Evolutionary conservation across 37 sponge, comb jelly and placozoan species (phyloP), one percentile per base, ranked within the genome.

Genomic region (Corticium candelabrum): DNA sequence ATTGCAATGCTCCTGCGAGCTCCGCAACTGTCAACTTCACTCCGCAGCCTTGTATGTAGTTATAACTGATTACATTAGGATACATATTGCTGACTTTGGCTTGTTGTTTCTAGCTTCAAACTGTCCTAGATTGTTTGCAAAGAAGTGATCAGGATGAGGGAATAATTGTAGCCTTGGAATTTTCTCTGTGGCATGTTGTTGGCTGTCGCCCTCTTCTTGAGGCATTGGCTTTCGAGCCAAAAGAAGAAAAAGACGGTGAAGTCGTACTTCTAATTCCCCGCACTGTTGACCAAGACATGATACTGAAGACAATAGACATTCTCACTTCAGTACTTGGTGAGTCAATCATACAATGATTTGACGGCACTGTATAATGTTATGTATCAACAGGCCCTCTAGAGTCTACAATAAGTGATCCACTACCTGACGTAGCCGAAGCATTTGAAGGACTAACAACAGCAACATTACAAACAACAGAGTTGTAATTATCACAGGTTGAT

Each of bases 31-130:
- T 88, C 82, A 7, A 35, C 50, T 3, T 69, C 82, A 30, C 67
- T 91, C 3, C 57, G 85, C 3, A 36, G 41, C 5, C 62, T 81
- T 29, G 92, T 91, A 34, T 80, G 92, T 84, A 4, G 31, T 2
- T 78, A 3, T 37, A 7, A 1, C 37, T 1, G 36, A 27, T 74
- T 41, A 5, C 4, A 36, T 68, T 4, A 2, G n/a, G 74, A 78
- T 34, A 30, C 41, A 3, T 41, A 15, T 15, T 40, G 3, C 36
- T 21, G 62, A 11, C 21, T 50, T 50, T n/a, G n/a, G n/a, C n/a
- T n/a, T n/a, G n/a, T n/a, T 50, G 11, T 50, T 21, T 50, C 62
- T 21, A 50, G 62, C 62, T 50, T 50, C 62, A 50, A 50, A 50
- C 62, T 21, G 62, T 50, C 21, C 21, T 50, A 50, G 62, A 50